These are phyloP conservation scores for Phalacrocorax pelagicus DNA, from an alignment of 2,113 vertebrate species.

Conservation along the genomic window DNA sequence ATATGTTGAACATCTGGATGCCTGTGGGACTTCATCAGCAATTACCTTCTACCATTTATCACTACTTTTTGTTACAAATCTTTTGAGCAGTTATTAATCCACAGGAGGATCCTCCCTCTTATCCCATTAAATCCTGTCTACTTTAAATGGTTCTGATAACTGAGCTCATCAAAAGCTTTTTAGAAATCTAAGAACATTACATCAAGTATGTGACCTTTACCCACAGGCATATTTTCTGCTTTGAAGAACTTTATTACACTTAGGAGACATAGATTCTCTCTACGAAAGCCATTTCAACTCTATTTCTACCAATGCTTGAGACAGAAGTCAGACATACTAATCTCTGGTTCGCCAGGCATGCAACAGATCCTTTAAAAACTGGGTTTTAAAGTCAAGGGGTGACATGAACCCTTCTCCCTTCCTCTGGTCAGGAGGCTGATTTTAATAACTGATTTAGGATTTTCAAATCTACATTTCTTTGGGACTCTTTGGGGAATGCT, in stretches of 20 bases:
- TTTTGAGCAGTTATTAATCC: constrained; percentile 41
- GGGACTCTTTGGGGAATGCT: background rate
- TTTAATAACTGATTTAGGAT: background rate
- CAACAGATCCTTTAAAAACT: background rate
- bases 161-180: constrained; percentile 57
- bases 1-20: constrained; percentile 52
- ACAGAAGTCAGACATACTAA: background rate
- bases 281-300: background rate
- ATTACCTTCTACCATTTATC: constrained; percentile 41
- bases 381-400: too few relatives aligned
- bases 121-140: constrained; percentile 40
- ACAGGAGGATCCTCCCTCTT: constrained; percentile 36
- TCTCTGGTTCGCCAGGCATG: background rate
- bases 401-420: background rate
- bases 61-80: constrained; percentile 26
- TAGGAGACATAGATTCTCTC: background rate
- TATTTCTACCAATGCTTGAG: background rate
- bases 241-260: constrained; percentile 32
- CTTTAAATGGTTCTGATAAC: constrained; percentile 51
- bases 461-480: background rate
- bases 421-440: background rate
- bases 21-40: constrained; percentile 18
- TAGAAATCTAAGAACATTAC: constrained; percentile 50
- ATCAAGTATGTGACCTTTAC: constrained; percentile 47
- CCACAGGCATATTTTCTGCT: constrained; percentile 20